Conservation (phyloP, 2,113 vertebrate genomes). For the Urocolius indicus region DNA sequence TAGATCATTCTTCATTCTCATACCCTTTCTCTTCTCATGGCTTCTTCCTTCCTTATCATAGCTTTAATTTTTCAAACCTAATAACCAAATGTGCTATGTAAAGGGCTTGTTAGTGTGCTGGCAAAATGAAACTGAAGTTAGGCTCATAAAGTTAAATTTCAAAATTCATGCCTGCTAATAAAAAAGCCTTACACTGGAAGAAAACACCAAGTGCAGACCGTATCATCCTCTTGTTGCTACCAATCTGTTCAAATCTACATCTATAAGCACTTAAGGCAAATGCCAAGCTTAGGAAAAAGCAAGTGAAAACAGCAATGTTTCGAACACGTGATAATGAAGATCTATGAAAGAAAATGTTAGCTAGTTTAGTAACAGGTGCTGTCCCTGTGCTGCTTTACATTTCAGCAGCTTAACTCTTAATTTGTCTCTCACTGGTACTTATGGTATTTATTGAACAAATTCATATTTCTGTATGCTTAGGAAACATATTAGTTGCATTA, state of each 20-base stretch:
- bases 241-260: constrained; percentile 64
- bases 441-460: neutral
- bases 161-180: neutral
- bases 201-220: constrained; percentile 25
- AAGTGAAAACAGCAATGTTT: constrained; percentile 55
- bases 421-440: constrained; percentile 13
- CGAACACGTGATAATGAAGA: constrained; percentile 25
- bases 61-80: neutral
- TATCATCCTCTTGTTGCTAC: constrained; percentile 38
- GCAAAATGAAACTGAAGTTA: neutral
- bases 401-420: constrained; percentile 48
- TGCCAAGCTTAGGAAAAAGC: constrained; percentile 52
- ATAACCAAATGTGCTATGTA: neutral
- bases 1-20: neutral
- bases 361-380: constrained; percentile 59
- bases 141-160: neutral
- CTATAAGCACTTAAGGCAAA: constrained; percentile 57
- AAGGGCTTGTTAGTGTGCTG: neutral
- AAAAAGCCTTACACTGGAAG: neutral
- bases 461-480: neutral
- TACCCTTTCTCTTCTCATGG: neutral
- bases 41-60: neutral
- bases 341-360: constrained; percentile 54
- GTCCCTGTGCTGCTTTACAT: constrained; percentile 36
- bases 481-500: neutral